Evolutionary conservation across 2,888 invertebrate genomes (phyloP), one percentile per base, ranked within the genome.

Genomic region (Eurytoma californica): DNA sequence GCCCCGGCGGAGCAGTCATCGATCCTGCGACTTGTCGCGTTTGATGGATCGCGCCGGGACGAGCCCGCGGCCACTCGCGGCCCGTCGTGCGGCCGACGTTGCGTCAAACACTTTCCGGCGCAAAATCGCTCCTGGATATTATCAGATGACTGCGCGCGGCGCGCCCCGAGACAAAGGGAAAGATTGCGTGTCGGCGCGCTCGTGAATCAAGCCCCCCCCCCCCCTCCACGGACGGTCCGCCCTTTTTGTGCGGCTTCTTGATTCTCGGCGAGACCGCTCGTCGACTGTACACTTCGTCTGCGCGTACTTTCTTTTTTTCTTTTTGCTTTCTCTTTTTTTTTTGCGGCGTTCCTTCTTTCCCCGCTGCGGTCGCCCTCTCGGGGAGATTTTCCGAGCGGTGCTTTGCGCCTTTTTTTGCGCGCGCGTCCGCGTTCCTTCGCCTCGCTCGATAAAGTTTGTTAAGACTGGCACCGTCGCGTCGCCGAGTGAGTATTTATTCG

Each of bases 371-470:
- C 18, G 63, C 63, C 63, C 28, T 20, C 13, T 39, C 53, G 30
- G 63, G 12, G 20, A 75, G 72, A 49, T 77, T 79, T 70, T 79
- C 67, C 60, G 68, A n/a, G 9, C 51, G 16, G 14, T 24, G 47
- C 18, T n/a, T 13, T 18, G 58, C 18, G 24, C 24, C 18, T 28
- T 66, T 68, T 68, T 65, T 73, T 61, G 28, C 47, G 51, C 68
- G 55, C 57, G 3, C n/a, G 39, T 39, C 39, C 63, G 63, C 47
- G 18, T 47, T 73, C 68, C 39, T 72, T 39, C 16, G 39, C 39
- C 39, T 57, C 66, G 53, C 3, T 20, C 80, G 65, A 80, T 80
- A 80, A 80, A 76, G 61, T 76, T 76, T 72, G 68, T 72, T 53
- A 47, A 66, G 60, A 57, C 47, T n/a, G 16, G 16, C 13, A 20